A percentile compares a stretch with the other conserved stretches of the same genome.
These are phyloP conservation scores for Hydractinia echinata DNA, from an alignment of 30 jellyfish, hydroid and myxozoan genomes.

Conservation along the genomic window DNA sequence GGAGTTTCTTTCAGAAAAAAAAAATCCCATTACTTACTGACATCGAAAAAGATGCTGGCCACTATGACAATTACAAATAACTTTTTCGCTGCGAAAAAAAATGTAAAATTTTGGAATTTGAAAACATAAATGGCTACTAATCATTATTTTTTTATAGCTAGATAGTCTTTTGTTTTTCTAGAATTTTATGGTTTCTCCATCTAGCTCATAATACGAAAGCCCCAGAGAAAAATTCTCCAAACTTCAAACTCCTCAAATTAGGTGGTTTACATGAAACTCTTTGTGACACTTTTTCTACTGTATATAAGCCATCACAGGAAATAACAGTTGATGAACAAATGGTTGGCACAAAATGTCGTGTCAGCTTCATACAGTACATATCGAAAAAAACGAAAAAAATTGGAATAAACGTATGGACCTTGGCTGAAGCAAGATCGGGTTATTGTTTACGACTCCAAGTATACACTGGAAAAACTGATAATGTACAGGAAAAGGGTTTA, in stretches of 20 bases:
- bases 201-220: slow-evolving; percentile 19
- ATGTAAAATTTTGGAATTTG: no score
- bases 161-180: no score
- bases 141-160: no score
- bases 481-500: no score
- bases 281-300: not conserved
- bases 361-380: slow-evolving; percentile 40
- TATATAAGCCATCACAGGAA: slow-evolving; percentile 16
- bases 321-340: slow-evolving; percentile 42
- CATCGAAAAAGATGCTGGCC: no score
- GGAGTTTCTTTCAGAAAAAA: no score
- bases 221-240: not conserved
- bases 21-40: no score
- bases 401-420: slow-evolving; percentile 36
- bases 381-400: slow-evolving; percentile 34
- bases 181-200: slow-evolving; percentile 26
- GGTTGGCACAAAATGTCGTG: slow-evolving; percentile 30
- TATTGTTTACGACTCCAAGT: slow-evolving; percentile 40
- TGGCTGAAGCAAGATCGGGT: slow-evolving; percentile 32
- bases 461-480: slow-evolving; percentile 37
- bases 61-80: no score
- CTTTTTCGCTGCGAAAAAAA: no score
- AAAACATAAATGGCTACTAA: no score
- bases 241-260: slow-evolving; percentile 15
- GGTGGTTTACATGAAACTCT: slow-evolving; percentile 20